Percentiles rank a stretch among this genome's conserved stretches.
Evolutionary conservation across 1,140 invertebrate species (phyloP).

Genomic region (Drosophila tani): DNA sequence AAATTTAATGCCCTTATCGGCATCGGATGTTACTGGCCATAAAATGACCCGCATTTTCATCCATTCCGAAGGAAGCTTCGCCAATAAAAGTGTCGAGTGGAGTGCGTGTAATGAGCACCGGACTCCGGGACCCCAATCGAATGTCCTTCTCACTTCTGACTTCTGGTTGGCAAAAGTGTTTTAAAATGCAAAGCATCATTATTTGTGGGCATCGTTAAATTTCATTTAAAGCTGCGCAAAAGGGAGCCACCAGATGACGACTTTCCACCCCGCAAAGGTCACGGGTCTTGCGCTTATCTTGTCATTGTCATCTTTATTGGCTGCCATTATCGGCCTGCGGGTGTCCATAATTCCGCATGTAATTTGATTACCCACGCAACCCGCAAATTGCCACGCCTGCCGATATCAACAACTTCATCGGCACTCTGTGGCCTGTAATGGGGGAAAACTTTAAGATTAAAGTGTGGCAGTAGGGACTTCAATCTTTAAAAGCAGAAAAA

Average conservation of each 20-base stretch:
- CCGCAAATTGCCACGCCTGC: slow-evolving; percentile 38
- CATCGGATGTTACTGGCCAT: slow-evolving; percentile 68
- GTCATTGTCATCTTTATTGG: slow-evolving; percentile 79
- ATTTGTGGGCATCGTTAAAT: slow-evolving; percentile 82
- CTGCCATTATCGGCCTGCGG: slow-evolving; percentile 72
- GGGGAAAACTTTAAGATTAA: slow-evolving; percentile 13
- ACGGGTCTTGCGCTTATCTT: slow-evolving; percentile 67
- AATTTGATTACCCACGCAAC: slow-evolving; percentile 73
- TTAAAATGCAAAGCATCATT: slow-evolving; percentile 81
- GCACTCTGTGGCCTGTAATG: slow-evolving; percentile 13
- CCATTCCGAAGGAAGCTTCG: slow-evolving; percentile 30
- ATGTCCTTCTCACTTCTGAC: slow-evolving; percentile 60
- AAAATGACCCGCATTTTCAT: slow-evolving; percentile 75
- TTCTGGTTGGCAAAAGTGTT: slow-evolving; percentile 60
- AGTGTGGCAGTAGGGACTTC: neutral
- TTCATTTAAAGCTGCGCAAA: slow-evolving; percentile 70
- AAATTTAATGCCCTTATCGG: slow-evolving; percentile 79
- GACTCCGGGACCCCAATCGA: slow-evolving; percentile 48
- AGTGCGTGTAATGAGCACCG: slow-evolving; percentile 78
- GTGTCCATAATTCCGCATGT: slow-evolving; percentile 71
- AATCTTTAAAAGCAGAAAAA: too few relatives aligned
- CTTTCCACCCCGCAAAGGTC: slow-evolving; percentile 28
- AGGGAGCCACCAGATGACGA: slow-evolving; percentile 25
- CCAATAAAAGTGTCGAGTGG: slow-evolving; percentile 81
- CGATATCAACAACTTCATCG: slow-evolving; percentile 58